These are phyloP conservation scores for Carabus problematicus DNA, from an alignment of 2,888 invertebrate genomes.

Conservation along the genomic window DNA sequence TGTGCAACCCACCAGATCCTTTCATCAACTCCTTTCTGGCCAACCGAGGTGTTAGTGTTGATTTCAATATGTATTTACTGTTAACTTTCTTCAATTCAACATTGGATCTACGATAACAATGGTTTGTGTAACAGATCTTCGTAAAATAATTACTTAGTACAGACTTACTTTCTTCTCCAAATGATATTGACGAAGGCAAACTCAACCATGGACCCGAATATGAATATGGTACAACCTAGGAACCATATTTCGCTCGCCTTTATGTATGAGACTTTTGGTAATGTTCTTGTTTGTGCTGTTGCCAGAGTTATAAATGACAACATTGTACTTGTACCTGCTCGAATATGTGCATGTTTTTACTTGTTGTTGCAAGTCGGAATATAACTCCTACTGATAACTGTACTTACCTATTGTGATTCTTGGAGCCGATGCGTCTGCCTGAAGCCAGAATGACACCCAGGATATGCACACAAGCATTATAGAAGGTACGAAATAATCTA, in stretches of 20 bases:
- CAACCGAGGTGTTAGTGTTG: constrained; percentile 80
- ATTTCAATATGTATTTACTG: constrained; percentile 84
- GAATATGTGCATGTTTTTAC: constrained; percentile 4
- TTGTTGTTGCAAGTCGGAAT: not conserved
- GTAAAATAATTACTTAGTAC: not conserved
- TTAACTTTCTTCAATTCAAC: constrained; percentile 77
- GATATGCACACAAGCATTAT: constrained; percentile 86
- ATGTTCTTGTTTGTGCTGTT: constrained; percentile 81
- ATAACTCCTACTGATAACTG: constrained; percentile 26
- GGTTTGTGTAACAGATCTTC: no score
- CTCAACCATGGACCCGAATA: constrained; percentile 84
- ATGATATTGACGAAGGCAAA: constrained; percentile 91
- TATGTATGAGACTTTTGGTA: constrained; percentile 89
- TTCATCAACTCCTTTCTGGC: constrained; percentile 75
- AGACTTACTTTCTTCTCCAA: constrained; percentile 78
- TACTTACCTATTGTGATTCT: constrained; percentile 76
- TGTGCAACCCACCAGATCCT: constrained; percentile 66
- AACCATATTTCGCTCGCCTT: constrained; percentile 93
- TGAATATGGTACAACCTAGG: constrained; percentile 82
- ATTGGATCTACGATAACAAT: constrained; percentile 63
- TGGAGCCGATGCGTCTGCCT: constrained; percentile 85
- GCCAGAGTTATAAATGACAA: constrained; percentile 87
- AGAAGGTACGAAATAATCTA: constrained; percentile 89
- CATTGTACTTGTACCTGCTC: constrained; percentile 82
- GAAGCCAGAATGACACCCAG: constrained; percentile 90